A percentile compares a stretch with the other conserved stretches of the same genome.
These are phyloP conservation scores for Lordiphosa collinella DNA, from an alignment of 1,140 invertebrate species.

Conservation along the genomic window DNA sequence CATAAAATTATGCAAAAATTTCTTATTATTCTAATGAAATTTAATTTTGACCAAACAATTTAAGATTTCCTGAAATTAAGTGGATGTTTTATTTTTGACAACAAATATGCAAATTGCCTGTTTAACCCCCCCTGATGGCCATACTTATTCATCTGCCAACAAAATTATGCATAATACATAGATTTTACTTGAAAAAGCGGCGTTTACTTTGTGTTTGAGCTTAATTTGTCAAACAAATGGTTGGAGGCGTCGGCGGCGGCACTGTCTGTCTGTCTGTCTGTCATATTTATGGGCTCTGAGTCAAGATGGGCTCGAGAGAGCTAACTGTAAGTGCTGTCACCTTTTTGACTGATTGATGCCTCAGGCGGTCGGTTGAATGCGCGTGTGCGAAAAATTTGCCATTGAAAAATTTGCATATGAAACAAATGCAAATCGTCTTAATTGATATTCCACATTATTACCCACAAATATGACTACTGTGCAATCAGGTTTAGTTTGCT, in stretches of 20 bases:
- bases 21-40: constrained; percentile 24
- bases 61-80: constrained; percentile 24
- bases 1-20: constrained; percentile 30
- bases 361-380: constrained; percentile 11
- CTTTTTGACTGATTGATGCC: constrained; percentile 59
- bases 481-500: too few species aligned
- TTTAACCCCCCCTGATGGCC: constrained; percentile 2
- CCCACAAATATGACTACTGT: neutral
- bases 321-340: constrained; percentile 46
- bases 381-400: constrained; percentile 34
- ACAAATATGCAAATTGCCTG: constrained; percentile 40
- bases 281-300: constrained; percentile 30
- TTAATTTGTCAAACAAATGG: constrained; percentile 43
- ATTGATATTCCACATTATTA: constrained; percentile 21
- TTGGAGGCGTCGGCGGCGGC: neutral
- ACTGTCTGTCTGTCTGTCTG: constrained; percentile 8
- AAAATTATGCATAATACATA: constrained; percentile 34
- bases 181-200: constrained; percentile 30
- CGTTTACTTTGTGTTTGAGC: constrained; percentile 38
- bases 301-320: neutral
- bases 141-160: neutral
- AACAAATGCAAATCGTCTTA: constrained; percentile 7
- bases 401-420: constrained; percentile 43
- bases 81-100: constrained; percentile 2
- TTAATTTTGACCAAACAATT: constrained; percentile 4